phyloP scores from a whole-genome alignment of 1,140 invertebrate species.

The Saccostrea glomerata region DNA sequence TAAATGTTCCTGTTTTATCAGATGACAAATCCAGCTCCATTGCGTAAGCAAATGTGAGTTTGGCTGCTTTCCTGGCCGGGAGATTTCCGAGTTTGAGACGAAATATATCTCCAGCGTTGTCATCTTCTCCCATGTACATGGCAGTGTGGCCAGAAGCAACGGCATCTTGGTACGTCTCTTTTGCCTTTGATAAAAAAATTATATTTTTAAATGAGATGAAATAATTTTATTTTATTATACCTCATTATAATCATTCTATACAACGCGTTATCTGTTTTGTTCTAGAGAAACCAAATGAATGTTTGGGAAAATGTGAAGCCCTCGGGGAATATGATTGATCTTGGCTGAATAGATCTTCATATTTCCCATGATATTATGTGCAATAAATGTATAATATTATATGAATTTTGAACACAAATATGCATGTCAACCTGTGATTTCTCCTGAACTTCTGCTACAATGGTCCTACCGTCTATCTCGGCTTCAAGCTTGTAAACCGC shows the following conservation, averaged over 20 bases:
- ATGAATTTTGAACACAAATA: too few species aligned
- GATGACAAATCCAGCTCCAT: slow-evolving; percentile 56
- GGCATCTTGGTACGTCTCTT: slow-evolving; percentile 83
- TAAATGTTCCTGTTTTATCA: slow-evolving; percentile 59
- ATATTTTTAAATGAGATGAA: too few species aligned
- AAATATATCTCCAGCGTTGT: slow-evolving; percentile 61
- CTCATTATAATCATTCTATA: too few species aligned
- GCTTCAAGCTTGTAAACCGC: slow-evolving; percentile 68
- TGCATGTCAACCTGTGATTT: slow-evolving; percentile 78
- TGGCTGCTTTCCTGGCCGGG: slow-evolving; percentile 55
- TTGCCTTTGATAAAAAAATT: slow-evolving; percentile 76
- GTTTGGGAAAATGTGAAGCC: too few species aligned
- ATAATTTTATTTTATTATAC: too few species aligned
- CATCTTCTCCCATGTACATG: slow-evolving; percentile 69
- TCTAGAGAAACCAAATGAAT: too few species aligned
- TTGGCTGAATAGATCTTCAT: too few species aligned
- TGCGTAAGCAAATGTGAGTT: slow-evolving; percentile 56
- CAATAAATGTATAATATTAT: too few species aligned
- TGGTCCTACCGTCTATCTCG: slow-evolving; percentile 59
- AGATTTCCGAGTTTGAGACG: slow-evolving; percentile 63
- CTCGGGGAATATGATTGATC: too few species aligned
- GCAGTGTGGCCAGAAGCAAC: slow-evolving; percentile 82
- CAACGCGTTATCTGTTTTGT: too few species aligned
- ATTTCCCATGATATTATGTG: too few species aligned
- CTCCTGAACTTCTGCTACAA: slow-evolving; percentile 77